Evolutionary conservation across 2,888 invertebrate species (phyloP), one percentile per base, ranked within the genome.

Genomic region (Diarsia brunnea): DNA sequence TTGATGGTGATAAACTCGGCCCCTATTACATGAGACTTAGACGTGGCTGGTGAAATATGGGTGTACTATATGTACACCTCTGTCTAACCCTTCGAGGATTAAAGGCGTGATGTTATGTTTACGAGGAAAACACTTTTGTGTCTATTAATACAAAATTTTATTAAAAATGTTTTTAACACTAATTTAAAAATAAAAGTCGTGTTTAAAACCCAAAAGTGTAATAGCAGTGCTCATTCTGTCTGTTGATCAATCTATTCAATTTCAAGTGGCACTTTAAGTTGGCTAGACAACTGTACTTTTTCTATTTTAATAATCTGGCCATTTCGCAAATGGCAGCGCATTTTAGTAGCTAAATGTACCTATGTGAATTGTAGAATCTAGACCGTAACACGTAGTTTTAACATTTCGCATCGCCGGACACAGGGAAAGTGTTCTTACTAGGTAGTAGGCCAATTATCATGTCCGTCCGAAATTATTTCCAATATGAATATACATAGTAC

Each of bases 321-420:
- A 69, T 85, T 84, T 85, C 75, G 77, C 55, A 82, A 84, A 84
- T 85, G 83, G 79, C 82, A 71, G 31, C 64, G 79, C 84, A 80
- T 78, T 87, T 90, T 81, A 64, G 45, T 81, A 69, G 75, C 70
- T 45, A 75, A 81, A 75, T 77, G 14, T 27, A 16, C 4, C 69
- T 85, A 85, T 87, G 87, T 86, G 85, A 86, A 87, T 86, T 86
- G 87, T 82, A 84, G 86, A 88, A 91, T 90, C 79, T 90, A 90
- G 90, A 90, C 84, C 84, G 85, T 64, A 79, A 70, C 88, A 86
- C 78, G 84, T 85, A 86, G 85, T 79, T 79, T 83, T 80, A 75
- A 79, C 85, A 87, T 88, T 89, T 91, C 78, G 87, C 84, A 86
- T 85, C 80, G 75, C 77, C 84, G 81, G 82, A 70, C 73, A 72